These are phyloP conservation scores for Agonopterix alstromeriana DNA, from an alignment of 2,888 invertebrate species.

Conservation along the genomic window DNA sequence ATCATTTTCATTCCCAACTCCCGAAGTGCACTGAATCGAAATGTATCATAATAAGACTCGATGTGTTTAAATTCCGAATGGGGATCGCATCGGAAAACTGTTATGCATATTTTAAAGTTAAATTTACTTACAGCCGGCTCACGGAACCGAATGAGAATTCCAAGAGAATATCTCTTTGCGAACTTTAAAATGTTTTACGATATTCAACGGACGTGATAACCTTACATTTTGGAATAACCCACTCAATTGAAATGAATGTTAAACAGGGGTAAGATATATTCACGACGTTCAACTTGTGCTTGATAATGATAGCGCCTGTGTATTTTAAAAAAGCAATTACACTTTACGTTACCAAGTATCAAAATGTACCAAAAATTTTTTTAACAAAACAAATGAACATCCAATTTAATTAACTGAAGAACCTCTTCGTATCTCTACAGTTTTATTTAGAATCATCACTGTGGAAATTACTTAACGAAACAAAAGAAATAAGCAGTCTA, in stretches of 20 bases:
- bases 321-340: no score
- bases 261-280: constrained; percentile 16
- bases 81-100: constrained; percentile 73
- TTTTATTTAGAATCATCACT: constrained; percentile 21
- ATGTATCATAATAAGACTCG: constrained; percentile 71
- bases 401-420: constrained; percentile 9
- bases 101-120: constrained; percentile 76
- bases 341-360: no score
- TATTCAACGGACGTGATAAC: constrained; percentile 55
- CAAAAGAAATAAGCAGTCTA: constrained; percentile 75
- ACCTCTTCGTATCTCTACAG: constrained; percentile 4
- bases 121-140: constrained; percentile 64
- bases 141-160: constrained; percentile 50
- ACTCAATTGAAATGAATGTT: constrained; percentile 35
- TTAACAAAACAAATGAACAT: no score
- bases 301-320: no score
- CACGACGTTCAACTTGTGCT: no score
- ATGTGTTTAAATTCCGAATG: constrained; percentile 71
- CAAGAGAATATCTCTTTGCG: constrained; percentile 50
- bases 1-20: constrained; percentile 46
- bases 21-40: constrained; percentile 62
- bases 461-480: constrained; percentile 55
- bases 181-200: constrained; percentile 67
- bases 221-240: constrained; percentile 40
- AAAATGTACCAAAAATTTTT: no score